Evolutionary conservation across 2,797 vertebrate species (phyloP), one percentile per base, ranked within the genome.

Genomic region (Enteromius unitaeniatus): DNA sequence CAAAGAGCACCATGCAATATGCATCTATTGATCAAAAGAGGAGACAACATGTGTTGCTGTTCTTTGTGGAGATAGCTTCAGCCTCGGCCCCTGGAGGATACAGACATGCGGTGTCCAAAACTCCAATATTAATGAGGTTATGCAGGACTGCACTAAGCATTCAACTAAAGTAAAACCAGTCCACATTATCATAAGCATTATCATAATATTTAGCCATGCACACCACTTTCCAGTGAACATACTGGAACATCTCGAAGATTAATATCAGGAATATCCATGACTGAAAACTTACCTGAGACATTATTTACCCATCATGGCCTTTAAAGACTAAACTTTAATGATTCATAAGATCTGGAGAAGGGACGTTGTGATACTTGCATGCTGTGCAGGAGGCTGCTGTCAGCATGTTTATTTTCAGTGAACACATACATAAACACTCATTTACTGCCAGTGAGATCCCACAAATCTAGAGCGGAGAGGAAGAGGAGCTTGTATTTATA

Each of bases 401-500:
- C 88, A 80, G 81, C 70, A 53, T 85, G 78, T 87, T 88, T 83
- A 85, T 73, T 86, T 78, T 81, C 72, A 85, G 58, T 53, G 83
- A 79, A 55, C 69, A 78, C 21, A 19, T 53, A 84, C 67, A 23
- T 77, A 88, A 84, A 87, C 78, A 85, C 47, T 88, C 53, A 85
- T 85, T 86, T 83, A 47, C 70, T 82, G 76, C 62, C 65, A 77
- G 19, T 11, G 28, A 78, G 45, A 83, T 37, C 13, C n/a, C 69
- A 11, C 82, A 62, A 76, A 81, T 86, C 58, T 64, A 40, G 37
- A 81, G 73, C 51, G 74, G 11, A 77, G 82, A 72, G 31, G 65
- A n/a, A 49, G 6, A 60, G 45, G 55, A 45, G 58, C 21, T 34
- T 15, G 31, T 47, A 49, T 70, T 67, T 81, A 69, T 51, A 78